Base-by-base conservation (phyloP, 2,797 vertebrate genomes). In the Nannoperca obscura region DNA sequence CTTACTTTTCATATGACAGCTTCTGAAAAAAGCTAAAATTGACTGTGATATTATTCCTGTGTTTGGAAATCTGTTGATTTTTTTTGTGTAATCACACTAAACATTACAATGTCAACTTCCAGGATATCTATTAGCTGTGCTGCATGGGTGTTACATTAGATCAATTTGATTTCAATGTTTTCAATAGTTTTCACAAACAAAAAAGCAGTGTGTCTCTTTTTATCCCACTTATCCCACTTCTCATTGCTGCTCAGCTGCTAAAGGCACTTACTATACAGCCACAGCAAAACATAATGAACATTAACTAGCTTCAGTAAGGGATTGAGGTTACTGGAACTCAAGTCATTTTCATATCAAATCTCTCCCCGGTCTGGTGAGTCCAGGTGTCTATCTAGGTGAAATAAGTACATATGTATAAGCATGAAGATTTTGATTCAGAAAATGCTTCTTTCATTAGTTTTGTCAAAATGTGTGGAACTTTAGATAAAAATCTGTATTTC, bases 401-500 rank as follows among this genome's bases (percentile, higher is more conserved):
- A 63, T 62, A 15, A 38, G 50, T 46, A 74, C 63, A 85, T 62
- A 57, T 68, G 61, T 84, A 66, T 67, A 62, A 83, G 60, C 72
- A 60, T 50, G 49, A 66, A 24, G 46, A 74, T 80, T 74, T 66
- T 24, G 63, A 85, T 76, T 79, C 49, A 71, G 59, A 80, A 82
- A 84, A 71, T 58, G 12, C 50, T 62, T 20, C 82, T 89, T 90
- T 87, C 80, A 86, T 89, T 83, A 71, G 61, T 85, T 88, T 88
- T 86, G 73, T 84, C 66, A 64, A 64, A 88, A 88, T 77, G 42
- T 80, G 60, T 73, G 47, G 84, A 86, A 85, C 64, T 64, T 74
- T 64, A 86, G 82, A 77, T 81, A 60, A 69, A 80, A 80, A 83
- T 69, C 74, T 86, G 65, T 81, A 77, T 88, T 87, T 81, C 72